Evolutionary conservation across 92 coral and sea anemone genomes (phyloP), one percentile per base, ranked within the genome.

Genomic region (Pocillopora grandis): DNA sequence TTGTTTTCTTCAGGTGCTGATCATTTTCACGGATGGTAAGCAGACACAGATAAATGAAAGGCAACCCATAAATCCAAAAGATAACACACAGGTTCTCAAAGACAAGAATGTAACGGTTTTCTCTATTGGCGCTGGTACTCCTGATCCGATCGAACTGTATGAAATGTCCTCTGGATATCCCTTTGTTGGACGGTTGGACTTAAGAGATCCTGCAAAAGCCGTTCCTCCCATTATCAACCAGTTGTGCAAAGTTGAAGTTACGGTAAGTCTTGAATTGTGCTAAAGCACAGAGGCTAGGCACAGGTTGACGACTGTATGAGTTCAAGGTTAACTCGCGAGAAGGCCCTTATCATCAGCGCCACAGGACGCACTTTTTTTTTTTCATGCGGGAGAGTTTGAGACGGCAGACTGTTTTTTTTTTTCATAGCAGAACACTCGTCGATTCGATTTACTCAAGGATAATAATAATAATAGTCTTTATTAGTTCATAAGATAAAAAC

Each of bases 71-170:
- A 9, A 20, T 8, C 81, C 81, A 33, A 27, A 20, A 62, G 70
- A 35, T 2, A 77, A 77, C 71, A 10, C 80, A 12, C 17, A 77
- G 70, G 35, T 27, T 2, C 81, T 77, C 7, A 77, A 77, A 9
- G 70, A 62, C 35, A 62, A 33, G 15, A 77, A 77, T 58, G 81
- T 36, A 10, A 61, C 81, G 9, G 12, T 77, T 62, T 60, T 77
- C 19, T 0, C 81, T 16, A 35, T 77, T 16, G 71, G 81, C 58
- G 56, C 59, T 31, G 70, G 81, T n/a, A 7, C 70, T 18, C 71
- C 70, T 18, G 81, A 77, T 58, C 81, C 81, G 18, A 18, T 60
- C 27, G 81, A 77, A 33, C 81, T 77, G 8, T 10, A 15, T 12
- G 10, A 2, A 1, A 77, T 77, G 69, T 36, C 81, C 9, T 13